Evolutionary conservation across 2,888 invertebrate genomes (phyloP).

Genomic region (Creontiades dilutus): DNA sequence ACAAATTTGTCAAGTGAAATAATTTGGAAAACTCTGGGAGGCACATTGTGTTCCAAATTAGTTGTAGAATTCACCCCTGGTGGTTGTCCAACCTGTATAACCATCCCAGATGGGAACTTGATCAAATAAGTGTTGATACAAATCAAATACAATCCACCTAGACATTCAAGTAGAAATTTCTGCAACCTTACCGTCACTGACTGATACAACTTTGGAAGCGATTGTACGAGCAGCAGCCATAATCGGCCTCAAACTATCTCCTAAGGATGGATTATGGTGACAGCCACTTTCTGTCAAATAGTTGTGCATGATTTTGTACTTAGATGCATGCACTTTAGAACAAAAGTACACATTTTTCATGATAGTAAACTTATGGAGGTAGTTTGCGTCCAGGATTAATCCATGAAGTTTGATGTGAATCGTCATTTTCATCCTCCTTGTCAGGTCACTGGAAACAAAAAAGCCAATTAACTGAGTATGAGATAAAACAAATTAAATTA

Average conservation of each 20-base stretch:
- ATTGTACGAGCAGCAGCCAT: not conserved
- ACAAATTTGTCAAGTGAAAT: too few species aligned
- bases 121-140: too few species aligned
- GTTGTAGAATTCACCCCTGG: too few species aligned
- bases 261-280: not conserved
- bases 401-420: conserved; percentile 27
- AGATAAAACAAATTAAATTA: too few species aligned
- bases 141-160: too few species aligned
- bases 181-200: not conserved
- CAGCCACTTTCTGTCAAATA: conserved; percentile 6
- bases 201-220: not conserved
- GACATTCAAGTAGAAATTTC: too few species aligned
- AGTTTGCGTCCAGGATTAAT: conserved; percentile 18
- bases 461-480: too few species aligned
- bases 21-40: too few species aligned
- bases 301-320: conserved; percentile 15
- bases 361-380: conserved; percentile 52
- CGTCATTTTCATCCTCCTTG: conserved; percentile 7
- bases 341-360: conserved; percentile 34
- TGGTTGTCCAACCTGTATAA: too few species aligned
- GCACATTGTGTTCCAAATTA: too few species aligned
- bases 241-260: not conserved
- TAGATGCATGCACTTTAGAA: conserved; percentile 31
- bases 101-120: too few species aligned
- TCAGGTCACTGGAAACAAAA: conserved; percentile 48